phyloP scores from a whole-genome alignment of 2,888 invertebrate genomes.

The Chrysodeixis includens region DNA sequence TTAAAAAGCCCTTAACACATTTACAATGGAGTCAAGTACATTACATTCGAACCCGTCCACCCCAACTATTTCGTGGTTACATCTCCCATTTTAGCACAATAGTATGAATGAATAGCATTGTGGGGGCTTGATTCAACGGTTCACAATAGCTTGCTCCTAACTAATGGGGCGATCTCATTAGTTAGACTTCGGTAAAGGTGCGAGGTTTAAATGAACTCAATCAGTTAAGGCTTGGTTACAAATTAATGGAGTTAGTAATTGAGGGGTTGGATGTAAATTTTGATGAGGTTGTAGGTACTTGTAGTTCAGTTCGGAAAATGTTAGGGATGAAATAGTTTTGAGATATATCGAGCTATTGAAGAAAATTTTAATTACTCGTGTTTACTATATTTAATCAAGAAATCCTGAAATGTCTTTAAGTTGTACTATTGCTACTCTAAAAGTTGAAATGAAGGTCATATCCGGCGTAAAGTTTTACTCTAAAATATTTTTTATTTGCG shows the following conservation, averaged over 20 bases:
- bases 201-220: conserved; percentile 42
- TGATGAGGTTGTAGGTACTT: neutral
- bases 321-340: neutral
- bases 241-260: conserved; percentile 32
- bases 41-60: neutral
- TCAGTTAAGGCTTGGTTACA: conserved; percentile 22
- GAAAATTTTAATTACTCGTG: too few species aligned
- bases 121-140: conserved; percentile 62
- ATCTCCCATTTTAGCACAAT: conserved; percentile 44
- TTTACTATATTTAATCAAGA: too few species aligned
- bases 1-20: neutral
- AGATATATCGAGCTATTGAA: too few species aligned
- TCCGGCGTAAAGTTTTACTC: too few species aligned
- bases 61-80: conserved; percentile 31
- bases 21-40: neutral
- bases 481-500: too few species aligned
- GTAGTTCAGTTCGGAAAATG: neutral
- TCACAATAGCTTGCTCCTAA: conserved; percentile 53
- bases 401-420: too few species aligned
- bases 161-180: conserved; percentile 62
- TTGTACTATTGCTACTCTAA: too few species aligned
- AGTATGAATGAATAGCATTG: conserved; percentile 61
- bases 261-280: conserved; percentile 17
- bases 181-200: conserved; percentile 42
- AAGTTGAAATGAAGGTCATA: too few species aligned